These are phyloP conservation scores for Chrosomus eos DNA, from an alignment of 2,797 vertebrate genomes.

Conservation along the genomic window DNA sequence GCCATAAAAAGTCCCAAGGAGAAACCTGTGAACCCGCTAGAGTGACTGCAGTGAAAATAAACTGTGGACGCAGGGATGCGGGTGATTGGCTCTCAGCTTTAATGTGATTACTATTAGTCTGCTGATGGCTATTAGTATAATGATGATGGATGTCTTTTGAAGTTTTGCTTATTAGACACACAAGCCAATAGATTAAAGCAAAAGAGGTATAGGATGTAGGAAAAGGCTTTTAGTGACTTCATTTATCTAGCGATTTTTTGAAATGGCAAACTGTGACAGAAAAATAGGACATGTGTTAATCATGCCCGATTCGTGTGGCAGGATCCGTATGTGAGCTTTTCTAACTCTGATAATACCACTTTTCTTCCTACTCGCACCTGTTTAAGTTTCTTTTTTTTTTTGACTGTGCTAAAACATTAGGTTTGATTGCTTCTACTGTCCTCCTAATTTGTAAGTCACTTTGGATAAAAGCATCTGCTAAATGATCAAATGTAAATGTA, in stretches of 20 bases:
- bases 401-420: not conserved
- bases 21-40: not conserved
- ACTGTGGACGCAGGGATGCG: not conserved
- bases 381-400: not conserved
- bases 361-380: not conserved
- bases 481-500: not conserved
- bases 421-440: not conserved
- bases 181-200: conserved; percentile 36
- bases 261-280: not conserved
- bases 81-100: conserved; percentile 19
- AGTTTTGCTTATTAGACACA: conserved; percentile 6
- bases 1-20: not conserved
- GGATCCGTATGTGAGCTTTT: conserved; percentile 35
- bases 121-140: conserved; percentile 35
- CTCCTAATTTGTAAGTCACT: not conserved
- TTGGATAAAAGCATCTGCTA: not conserved
- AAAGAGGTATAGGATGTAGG: not conserved
- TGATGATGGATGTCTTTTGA: conserved; percentile 31
- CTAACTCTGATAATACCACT: not conserved
- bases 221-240: conserved; percentile 5
- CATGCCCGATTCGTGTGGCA: conserved; percentile 45
- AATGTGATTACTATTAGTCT: conserved; percentile 21
- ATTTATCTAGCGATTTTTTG: conserved; percentile 3
- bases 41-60: conserved; percentile 13
- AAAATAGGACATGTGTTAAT: not conserved